A percentile compares a stretch with the other conserved stretches of the same genome.
Evolutionary conservation across 1,140 invertebrate species (phyloP).

Genomic region (Leptonema lineaticorne): DNA sequence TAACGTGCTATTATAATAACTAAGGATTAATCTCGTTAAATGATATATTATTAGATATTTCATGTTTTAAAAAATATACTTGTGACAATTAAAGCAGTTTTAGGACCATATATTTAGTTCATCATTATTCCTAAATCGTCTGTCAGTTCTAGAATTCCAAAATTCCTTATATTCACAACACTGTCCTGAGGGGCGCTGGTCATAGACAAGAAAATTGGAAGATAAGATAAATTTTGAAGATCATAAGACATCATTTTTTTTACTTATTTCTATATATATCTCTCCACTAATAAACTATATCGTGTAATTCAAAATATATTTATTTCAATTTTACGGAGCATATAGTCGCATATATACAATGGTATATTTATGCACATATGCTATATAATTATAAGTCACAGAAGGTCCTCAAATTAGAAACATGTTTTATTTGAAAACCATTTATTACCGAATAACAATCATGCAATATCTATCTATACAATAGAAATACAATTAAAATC

Average conservation of each 20-base stretch:
- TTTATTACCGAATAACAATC: conserved; percentile 37
- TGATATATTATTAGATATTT: too few relatives aligned
- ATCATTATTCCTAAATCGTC: too few relatives aligned
- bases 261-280: conserved; percentile 28
- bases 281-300: conserved; percentile 32
- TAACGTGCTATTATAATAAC: too few relatives aligned
- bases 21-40: too few relatives aligned
- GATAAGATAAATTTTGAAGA: conserved; percentile 40
- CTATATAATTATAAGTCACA: conserved; percentile 18
- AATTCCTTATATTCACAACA: too few relatives aligned
- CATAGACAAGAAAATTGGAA: conserved; percentile 16
- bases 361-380: conserved; percentile 7
- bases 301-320: conserved; percentile 42
- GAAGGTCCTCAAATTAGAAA: conserved; percentile 32
- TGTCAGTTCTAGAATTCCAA: too few relatives aligned
- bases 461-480: conserved; percentile 40
- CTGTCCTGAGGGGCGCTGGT: neutral
- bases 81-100: too few relatives aligned
- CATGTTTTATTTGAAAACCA: conserved; percentile 33
- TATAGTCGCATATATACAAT: conserved; percentile 12
- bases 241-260: conserved; percentile 43
- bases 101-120: too few relatives aligned
- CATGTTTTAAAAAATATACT: too few relatives aligned
- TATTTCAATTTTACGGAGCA: conserved; percentile 23
- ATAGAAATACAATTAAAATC: conserved; percentile 25